Base-by-base conservation (phyloP, 2,888 invertebrate species). In the Aleiodes leptofemur region DNA sequence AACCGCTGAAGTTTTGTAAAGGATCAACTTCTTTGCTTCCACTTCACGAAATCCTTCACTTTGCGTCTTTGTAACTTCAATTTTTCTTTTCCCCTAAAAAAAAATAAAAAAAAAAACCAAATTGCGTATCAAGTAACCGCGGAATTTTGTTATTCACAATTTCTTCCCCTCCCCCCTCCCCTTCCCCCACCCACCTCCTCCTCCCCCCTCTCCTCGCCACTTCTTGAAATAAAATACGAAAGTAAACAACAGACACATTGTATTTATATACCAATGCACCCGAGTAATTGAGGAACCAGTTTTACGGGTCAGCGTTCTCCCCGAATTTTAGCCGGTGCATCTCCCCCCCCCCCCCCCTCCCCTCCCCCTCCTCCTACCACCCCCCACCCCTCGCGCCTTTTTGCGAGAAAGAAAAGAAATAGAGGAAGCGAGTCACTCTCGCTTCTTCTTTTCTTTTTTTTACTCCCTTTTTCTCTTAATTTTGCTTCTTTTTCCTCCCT, bases 221-320 rank as follows among this genome's bases (percentile, higher is more conserved):
- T 43, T 8, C 3, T 9, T 55, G 11, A 59, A 50, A 50, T 59
- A 59, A 38, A 69, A 55, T 56, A 51, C 50, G n/a, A 48, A 57
- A 71, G 71, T 72, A 61, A 72, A n/a, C 66, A 66, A 61, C 23
- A 34, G 55, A 55, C 61, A 72, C 57, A 57, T 68, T 57, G 55
- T 70, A 70, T 70, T 50, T 59, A 59, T 61, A 23, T 59, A 50
- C 31, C 11, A 11, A 59, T 71, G 13, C 59, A 59, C 80, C 79
- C 79, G 83, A 83, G 84, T 83, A 83, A 86, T 86, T 85, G 84
- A 83, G 84, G 86, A 87, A 87, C 86, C 86, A 86, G 87, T 87
- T 87, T 43, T 86, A 84, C 87, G 86, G 86, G 85, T 85, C 86
- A 86, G 85, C 86, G 85, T 85, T 86, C 64, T 64, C 48, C 38